Base-by-base conservation (phyloP, 1,140 invertebrate genomes). In the Aporrectodea caliginosa region DNA sequence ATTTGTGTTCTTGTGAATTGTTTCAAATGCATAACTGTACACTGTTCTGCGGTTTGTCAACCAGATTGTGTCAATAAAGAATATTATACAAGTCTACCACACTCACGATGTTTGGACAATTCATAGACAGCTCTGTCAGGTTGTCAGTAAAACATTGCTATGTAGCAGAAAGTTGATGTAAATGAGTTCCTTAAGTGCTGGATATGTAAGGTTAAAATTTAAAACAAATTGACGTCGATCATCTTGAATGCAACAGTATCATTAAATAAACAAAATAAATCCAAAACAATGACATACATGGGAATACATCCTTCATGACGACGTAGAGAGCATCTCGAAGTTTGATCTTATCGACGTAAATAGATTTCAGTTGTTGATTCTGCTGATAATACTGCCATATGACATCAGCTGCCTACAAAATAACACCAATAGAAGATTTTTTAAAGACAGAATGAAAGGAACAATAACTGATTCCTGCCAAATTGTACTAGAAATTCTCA, bases 301-400 rank as follows among this genome's bases (percentile, higher is more conserved):
- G 83, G 82, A 85, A 87, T 71, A 85, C 89, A 87, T 92, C 93
- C 88, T 92, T 92, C 75, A 95, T 92, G 82, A 91, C 91, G 71
- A 92, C 87, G 86, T 92, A 93, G 1, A 96, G 88, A 84, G 92
- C 92, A 84, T 92, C 92, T 92, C 94, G 94, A 0, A 96, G 88
- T 77, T 91, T 91, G 90, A 96, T 93, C 89, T 97, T 97, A 35
- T 92, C 91, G 82, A 90, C 89, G 86, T 93, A 95, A 27, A 92
- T 93, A 71, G 91, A 90, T 83, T 93, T 91, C n/a, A 92, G 93
- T 88, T 96, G 94, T 82, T 94, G 93, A 81, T 92, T 92, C 16
- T 88, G 87, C 27, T 92, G 88, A 87, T 93, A 96, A 82, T 93
- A 93, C 77, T 92, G 90, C 93, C 93, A 95, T 16, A 96, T 85